Evolutionary conservation across 2,888 invertebrate genomes (phyloP).

Genomic region (Mesoligia furuncula): DNA sequence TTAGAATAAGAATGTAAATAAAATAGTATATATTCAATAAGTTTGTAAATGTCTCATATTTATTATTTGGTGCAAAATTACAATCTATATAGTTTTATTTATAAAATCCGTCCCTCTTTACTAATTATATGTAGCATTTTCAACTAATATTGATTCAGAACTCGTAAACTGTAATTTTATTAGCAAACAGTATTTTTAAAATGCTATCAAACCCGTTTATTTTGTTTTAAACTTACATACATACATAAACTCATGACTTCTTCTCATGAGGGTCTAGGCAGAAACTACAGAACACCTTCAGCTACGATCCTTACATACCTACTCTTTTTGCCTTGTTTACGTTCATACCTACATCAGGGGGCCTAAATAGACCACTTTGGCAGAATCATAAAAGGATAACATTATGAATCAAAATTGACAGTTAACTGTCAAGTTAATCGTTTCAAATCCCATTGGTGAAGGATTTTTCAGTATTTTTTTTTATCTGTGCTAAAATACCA

Average conservation of each 20-base stretch:
- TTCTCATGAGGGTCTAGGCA: too few relatives aligned
- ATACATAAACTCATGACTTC: background rate
- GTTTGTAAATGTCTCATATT: conserved; percentile 60
- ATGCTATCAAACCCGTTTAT: background rate
- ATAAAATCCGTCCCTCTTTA: conserved; percentile 56
- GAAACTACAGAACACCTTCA: too few relatives aligned
- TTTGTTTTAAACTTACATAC: background rate
- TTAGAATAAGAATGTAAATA: conserved; percentile 29
- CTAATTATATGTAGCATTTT: background rate
- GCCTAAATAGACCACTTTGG: too few relatives aligned
- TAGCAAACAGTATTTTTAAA: background rate
- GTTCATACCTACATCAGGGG: too few relatives aligned
- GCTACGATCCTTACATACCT: too few relatives aligned
- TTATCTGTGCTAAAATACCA: too few relatives aligned
- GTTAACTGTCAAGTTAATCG: too few relatives aligned
- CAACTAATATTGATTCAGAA: background rate
- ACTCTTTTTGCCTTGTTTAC: too few relatives aligned
- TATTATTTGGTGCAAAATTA: conserved; percentile 59
- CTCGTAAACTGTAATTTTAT: background rate
- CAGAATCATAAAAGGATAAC: too few relatives aligned
- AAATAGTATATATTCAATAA: conserved; percentile 29
- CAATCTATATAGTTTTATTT: conserved; percentile 28
- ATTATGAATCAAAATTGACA: too few relatives aligned
- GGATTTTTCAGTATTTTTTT: too few relatives aligned
- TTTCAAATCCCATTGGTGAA: too few relatives aligned